These are phyloP conservation scores for Lontra canadensis DNA, from an alignment of 2,113 vertebrate species.

Conservation along the genomic window DNA sequence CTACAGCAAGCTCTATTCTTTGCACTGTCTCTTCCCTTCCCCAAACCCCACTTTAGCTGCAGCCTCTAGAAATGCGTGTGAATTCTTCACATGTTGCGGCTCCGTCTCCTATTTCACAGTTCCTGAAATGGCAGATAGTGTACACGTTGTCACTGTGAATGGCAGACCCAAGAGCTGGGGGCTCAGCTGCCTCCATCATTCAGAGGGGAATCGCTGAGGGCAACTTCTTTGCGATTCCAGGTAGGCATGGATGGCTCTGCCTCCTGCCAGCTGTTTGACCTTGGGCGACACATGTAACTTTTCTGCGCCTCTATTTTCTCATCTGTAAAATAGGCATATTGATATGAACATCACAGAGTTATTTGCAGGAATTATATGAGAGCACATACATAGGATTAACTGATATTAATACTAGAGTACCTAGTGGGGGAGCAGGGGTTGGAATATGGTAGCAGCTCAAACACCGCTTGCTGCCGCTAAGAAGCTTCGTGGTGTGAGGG, in stretches of 20 bases:
- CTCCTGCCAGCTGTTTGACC: background rate
- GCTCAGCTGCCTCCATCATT: background rate
- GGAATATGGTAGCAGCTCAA: background rate
- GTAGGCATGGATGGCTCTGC: background rate
- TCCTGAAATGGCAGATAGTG: constrained; percentile 45
- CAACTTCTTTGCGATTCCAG: background rate
- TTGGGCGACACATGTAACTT: background rate
- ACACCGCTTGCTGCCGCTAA: background rate
- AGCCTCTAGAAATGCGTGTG: constrained; percentile 35
- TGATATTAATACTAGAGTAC: constrained; percentile 25
- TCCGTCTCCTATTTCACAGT: constrained; percentile 40
- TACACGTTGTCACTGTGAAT: constrained; percentile 45
- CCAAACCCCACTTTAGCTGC: background rate
- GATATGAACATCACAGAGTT: background rate
- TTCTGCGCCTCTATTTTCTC: background rate
- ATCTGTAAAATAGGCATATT: background rate
- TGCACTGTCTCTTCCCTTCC: background rate
- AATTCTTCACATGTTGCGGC: constrained; percentile 25
- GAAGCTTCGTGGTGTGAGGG: background rate
- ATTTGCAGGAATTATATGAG: constrained; percentile 15
- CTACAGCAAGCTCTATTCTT: background rate
- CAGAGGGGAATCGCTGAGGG: background rate
- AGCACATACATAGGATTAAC: background rate
- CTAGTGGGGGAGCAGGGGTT: background rate
- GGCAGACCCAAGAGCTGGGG: background rate